phyloP scores from a whole-genome alignment of 2,888 invertebrate species.

The Hemithea aestivaria region DNA sequence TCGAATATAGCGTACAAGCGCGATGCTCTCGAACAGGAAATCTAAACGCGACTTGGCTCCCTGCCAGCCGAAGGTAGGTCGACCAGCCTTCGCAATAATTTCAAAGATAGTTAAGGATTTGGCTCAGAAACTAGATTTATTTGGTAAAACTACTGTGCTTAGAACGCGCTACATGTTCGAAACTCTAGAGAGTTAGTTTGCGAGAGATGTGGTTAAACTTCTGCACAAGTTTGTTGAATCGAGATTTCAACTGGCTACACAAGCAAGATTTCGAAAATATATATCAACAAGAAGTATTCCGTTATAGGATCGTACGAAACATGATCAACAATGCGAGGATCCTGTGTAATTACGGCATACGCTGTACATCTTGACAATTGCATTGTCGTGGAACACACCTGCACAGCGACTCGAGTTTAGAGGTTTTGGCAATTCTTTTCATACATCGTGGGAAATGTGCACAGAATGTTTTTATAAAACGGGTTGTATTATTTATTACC shows the following conservation, averaged over 20 bases:
- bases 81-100: not conserved
- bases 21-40: slow-evolving; percentile 20
- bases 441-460: slow-evolving; percentile 52
- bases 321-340: slow-evolving; percentile 44
- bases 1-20: slow-evolving; percentile 14
- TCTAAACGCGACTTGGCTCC: slow-evolving; percentile 22
- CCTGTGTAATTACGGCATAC: slow-evolving; percentile 45
- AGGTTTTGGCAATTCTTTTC: slow-evolving; percentile 50
- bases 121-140: too few species aligned
- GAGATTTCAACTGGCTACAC: not conserved
- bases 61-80: slow-evolving; percentile 22
- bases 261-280: too few species aligned
- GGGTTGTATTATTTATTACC: not conserved
- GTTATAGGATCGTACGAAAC: slow-evolving; percentile 37
- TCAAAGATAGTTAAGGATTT: too few species aligned
- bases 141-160: too few species aligned
- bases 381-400: slow-evolving; percentile 48
- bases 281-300: too few species aligned
- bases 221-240: too few species aligned
- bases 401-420: slow-evolving; percentile 45
- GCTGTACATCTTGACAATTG: slow-evolving; percentile 27
- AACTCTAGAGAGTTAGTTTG: too few species aligned
- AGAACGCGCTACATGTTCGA: not conserved
- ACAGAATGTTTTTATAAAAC: slow-evolving; percentile 11
- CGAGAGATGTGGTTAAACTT: too few species aligned